Evolutionary conservation across 2,113 vertebrate species (phyloP).

Genomic region (Fulica atra): DNA sequence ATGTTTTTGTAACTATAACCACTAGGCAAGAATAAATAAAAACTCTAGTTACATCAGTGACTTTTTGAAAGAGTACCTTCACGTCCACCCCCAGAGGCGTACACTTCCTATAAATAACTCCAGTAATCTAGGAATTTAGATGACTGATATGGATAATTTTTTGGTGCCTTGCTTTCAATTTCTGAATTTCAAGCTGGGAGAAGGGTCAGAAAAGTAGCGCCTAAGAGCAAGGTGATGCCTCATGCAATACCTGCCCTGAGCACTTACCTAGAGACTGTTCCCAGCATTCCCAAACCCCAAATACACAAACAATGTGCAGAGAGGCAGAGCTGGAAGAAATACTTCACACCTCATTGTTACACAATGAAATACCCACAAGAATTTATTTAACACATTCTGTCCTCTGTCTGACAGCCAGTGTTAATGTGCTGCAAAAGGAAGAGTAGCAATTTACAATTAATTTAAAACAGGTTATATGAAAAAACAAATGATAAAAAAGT

Average conservation of each 20-base stretch:
- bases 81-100: background rate
- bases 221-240: background rate
- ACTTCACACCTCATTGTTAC: background rate
- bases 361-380: background rate
- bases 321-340: background rate
- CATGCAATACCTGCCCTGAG: background rate
- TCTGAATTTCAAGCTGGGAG: background rate
- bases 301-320: background rate
- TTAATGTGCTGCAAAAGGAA: background rate
- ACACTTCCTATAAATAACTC: background rate
- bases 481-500: background rate
- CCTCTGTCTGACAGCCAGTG: background rate
- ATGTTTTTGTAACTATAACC: background rate
- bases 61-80: background rate
- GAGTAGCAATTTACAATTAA: background rate
- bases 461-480: background rate
- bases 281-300: background rate
- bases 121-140: background rate
- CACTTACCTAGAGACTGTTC: background rate
- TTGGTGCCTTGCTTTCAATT: conserved; percentile 5
- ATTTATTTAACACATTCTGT: background rate
- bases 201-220: background rate
- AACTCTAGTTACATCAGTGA: background rate
- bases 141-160: background rate
- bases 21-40: background rate